Evolutionary conservation across 2,888 invertebrate genomes (phyloP).

Genomic region (Drosophila siamana): DNA sequence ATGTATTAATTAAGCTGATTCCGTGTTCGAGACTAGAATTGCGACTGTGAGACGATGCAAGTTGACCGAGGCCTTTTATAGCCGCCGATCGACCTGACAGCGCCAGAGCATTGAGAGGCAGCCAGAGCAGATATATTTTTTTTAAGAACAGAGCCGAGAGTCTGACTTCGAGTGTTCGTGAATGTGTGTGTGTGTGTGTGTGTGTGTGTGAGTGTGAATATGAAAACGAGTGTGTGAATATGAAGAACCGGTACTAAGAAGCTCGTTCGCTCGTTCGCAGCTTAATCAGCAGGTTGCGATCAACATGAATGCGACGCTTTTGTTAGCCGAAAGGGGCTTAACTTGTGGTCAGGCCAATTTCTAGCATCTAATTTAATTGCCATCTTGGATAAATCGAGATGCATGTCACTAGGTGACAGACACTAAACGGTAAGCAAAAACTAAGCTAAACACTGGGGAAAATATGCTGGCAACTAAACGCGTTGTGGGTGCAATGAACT

Average conservation of each 20-base stretch:
- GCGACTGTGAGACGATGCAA: slow-evolving; percentile 41
- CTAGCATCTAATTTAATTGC: slow-evolving; percentile 1
- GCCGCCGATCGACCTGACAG: slow-evolving; percentile 32
- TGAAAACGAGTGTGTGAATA: slow-evolving; percentile 11
- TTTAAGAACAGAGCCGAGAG: slow-evolving; percentile 24
- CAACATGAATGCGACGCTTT: slow-evolving; percentile 27
- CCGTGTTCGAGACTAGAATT: slow-evolving; percentile 26
- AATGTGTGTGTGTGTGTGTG: slow-evolving; percentile 8
- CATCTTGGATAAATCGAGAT: slow-evolving; percentile 5
- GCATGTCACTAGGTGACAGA: slow-evolving; percentile 58
- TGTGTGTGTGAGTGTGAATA: not conserved
- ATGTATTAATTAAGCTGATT: not conserved
- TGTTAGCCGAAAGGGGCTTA: slow-evolving; percentile 33
- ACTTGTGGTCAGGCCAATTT: slow-evolving; percentile 50
- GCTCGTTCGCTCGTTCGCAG: slow-evolving; percentile 5
- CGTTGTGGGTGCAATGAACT: slow-evolving; percentile 53
- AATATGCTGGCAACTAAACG: slow-evolving; percentile 2
- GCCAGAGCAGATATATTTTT: slow-evolving; percentile 11
- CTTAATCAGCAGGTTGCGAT: slow-evolving; percentile 31
- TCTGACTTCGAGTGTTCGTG: no score
- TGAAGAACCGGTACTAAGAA: slow-evolving; percentile 49
- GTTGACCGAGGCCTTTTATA: slow-evolving; percentile 45
- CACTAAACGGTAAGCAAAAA: slow-evolving; percentile 22
- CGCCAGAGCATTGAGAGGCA: slow-evolving; percentile 17
- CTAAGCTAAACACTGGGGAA: slow-evolving; percentile 22